Evolutionary conservation across 2,113 vertebrate species (phyloP).

Genomic region (Ochotona curzoniae): DNA sequence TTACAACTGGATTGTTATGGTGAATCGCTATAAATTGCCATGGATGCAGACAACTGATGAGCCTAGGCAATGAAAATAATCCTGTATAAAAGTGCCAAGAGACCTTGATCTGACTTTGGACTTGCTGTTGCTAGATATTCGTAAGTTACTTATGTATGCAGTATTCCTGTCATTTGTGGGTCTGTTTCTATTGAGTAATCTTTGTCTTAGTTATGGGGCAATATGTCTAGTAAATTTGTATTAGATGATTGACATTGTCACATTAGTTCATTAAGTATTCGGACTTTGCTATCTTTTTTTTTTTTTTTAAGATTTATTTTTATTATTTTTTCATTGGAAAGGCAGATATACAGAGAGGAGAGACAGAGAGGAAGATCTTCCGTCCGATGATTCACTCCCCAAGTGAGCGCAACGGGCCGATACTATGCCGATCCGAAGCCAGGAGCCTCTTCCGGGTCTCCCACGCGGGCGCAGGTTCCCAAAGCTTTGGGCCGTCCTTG

Average conservation of each 20-base stretch:
- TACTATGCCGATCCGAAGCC: no score
- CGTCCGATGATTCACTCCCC: no score
- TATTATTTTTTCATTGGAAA: no score
- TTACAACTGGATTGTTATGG: not conserved
- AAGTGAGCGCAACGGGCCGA: no score
- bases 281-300: no score
- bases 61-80: not conserved
- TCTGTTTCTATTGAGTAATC: conserved; percentile 56
- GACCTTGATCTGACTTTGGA: not conserved
- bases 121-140: not conserved
- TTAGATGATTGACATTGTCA: not conserved
- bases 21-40: not conserved
- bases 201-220: conserved; percentile 46
- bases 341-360: no score
- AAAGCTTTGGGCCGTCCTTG: no score
- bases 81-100: not conserved
- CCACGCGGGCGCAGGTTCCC: no score
- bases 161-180: not conserved
- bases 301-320: no score
- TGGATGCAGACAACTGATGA: not conserved
- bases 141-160: not conserved
- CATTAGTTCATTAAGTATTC: not conserved
- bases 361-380: no score
- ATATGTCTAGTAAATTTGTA: conserved; percentile 22
- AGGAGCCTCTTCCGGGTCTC: no score